phyloP scores from a whole-genome alignment of 37 sponge, comb jelly and placozoan species.

The Aplysina aerophoba region DNA sequence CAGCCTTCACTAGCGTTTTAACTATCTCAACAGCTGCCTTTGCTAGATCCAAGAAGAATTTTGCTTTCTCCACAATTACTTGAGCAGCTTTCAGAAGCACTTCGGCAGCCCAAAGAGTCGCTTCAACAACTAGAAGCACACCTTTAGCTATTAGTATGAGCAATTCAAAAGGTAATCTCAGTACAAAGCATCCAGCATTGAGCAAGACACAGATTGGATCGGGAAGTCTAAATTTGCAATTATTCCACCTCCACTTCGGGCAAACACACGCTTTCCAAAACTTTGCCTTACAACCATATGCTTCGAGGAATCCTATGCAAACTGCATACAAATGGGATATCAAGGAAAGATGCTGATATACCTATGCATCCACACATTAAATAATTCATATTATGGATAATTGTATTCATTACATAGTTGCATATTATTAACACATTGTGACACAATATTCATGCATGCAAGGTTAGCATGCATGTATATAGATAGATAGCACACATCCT shows the following conservation, averaged over 20 bases:
- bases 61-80: background rate
- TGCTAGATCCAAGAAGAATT: slow-evolving; percentile 8
- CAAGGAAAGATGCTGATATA: too few species aligned
- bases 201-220: slow-evolving; percentile 25
- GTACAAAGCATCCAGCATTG: slow-evolving; percentile 28
- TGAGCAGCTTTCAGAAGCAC: background rate
- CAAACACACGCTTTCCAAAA: slow-evolving; percentile 26
- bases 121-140: background rate
- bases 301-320: slow-evolving; percentile 14
- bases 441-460: too few species aligned
- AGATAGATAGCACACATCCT: too few species aligned
- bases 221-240: slow-evolving; percentile 34
- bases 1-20: background rate
- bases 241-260: background rate
- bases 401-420: too few species aligned
- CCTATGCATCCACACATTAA: too few species aligned
- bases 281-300: slow-evolving; percentile 8
- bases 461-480: too few species aligned
- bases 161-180: background rate
- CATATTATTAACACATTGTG: too few species aligned
- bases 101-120: background rate
- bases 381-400: too few species aligned
- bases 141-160: slow-evolving; percentile 20
- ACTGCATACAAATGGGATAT: background rate
- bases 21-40: slow-evolving; percentile 19